Evolutionary conservation across 1,140 invertebrate species (phyloP), one percentile per base, ranked within the genome.

Genomic region (Brachionus rotundiformis): DNA sequence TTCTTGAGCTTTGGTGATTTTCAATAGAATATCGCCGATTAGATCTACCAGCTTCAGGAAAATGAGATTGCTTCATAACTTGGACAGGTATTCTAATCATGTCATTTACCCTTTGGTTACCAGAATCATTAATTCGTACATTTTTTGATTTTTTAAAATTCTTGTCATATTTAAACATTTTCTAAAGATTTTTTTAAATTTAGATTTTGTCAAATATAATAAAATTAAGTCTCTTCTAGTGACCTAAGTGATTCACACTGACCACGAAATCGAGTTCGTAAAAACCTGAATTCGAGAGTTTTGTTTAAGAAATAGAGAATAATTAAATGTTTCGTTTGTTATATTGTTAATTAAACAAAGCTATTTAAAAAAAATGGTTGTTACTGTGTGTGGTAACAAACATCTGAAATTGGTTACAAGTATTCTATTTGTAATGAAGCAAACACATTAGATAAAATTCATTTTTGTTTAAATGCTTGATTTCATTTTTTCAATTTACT

Each of bases 101-200:
- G 61, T 63, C 29, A 16, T 63, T 27, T 31, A 29, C n/a, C 16
- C 16, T 1, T 29, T 63, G 25, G 29, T 63, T 27, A 11, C 29
- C 61, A n/a, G 25, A 63, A 7, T 63, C 61, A 10, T 13, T 33
- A n/a, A 63, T 63, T 63, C 61, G 61, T 13, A 63, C 61, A n/a
- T 63, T 63, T 63, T 63, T 63, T 25, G 10, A 8, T 33, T 13
- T 8, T 63, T 31, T 63, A 29, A 63, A 63, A 63, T 63, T 63
- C 29, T 63, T 29, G 25, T n/a, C 29, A 63, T 63, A 63, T 11
- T 63, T 63, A 27, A 29, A 63, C 61, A 63, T 63, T 63, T 63
- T 33, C 29, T 29, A 29, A 63, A 61, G 16, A 61, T n/a, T n/a
- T n/a, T n/a, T n/a, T n/a, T n/a, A n/a, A n/a, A n/a, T n/a, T n/a